Evolutionary conservation across 2,113 vertebrate genomes (phyloP).

Genomic region (Brachyistius frenatus): DNA sequence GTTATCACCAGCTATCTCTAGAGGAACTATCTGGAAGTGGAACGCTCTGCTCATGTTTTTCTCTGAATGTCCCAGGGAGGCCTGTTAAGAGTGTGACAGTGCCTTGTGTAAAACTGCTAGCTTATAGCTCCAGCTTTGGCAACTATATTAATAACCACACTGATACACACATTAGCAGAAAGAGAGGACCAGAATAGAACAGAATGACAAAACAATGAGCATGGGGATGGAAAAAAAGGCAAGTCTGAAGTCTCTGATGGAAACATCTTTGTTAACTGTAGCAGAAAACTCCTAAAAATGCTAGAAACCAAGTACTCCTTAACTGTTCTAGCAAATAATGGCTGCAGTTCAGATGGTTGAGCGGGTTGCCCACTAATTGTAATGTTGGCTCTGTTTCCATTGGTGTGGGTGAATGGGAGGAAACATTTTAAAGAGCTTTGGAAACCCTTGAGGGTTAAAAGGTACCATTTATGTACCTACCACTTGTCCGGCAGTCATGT

Average conservation of each 20-base stretch:
- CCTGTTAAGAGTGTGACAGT: constrained; percentile 41
- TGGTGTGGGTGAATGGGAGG: too few relatives aligned
- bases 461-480: too few relatives aligned
- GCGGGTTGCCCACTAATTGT: too few relatives aligned
- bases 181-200: constrained; percentile 44
- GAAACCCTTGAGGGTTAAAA: too few relatives aligned
- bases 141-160: constrained; percentile 60
- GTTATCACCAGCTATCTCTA: constrained; percentile 38
- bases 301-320: constrained; percentile 10
- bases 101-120: constrained; percentile 51
- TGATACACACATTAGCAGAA: constrained; percentile 49
- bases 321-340: not conserved
- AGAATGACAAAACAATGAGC: constrained; percentile 45
- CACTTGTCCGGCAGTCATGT: too few relatives aligned
- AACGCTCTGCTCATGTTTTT: constrained; percentile 35
- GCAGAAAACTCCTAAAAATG: not conserved
- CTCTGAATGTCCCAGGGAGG: constrained; percentile 37
- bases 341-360: too few relatives aligned
- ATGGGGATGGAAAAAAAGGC: constrained; percentile 33
- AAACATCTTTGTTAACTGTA: constrained; percentile 7
- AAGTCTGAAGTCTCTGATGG: constrained; percentile 1
- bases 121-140: constrained; percentile 41
- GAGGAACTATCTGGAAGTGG: constrained; percentile 28
- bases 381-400: too few relatives aligned
- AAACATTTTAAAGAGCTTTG: too few relatives aligned